Percentiles rank a stretch among this genome's conserved stretches.
Conservation (phyloP, 2,113 vertebrate species). For the Morone saxatilis region DNA sequence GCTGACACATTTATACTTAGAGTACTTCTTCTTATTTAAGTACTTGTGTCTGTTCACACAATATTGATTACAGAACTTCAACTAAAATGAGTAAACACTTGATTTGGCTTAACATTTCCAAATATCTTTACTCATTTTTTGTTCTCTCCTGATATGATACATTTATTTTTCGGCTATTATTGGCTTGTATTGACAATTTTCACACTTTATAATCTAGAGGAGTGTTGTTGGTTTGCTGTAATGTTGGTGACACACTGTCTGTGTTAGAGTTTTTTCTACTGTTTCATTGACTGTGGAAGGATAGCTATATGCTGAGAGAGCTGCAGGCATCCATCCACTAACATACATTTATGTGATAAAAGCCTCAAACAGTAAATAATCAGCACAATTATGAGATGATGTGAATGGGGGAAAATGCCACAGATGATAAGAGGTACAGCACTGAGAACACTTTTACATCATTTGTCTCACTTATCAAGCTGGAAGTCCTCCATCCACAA, state of each 20-base stretch:
- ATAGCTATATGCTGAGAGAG: neutral
- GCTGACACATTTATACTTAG: neutral
- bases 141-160: too few species aligned
- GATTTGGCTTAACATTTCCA: neutral
- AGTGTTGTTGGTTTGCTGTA: neutral
- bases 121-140: too few species aligned
- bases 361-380: slow-evolving; percentile 38
- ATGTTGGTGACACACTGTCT: neutral
- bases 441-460: neutral
- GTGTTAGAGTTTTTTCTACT: neutral
- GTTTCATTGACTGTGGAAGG: neutral
- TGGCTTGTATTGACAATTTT: neutral
- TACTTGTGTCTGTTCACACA: neutral
- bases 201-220: neutral
- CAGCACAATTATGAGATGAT: neutral
- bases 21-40: neutral
- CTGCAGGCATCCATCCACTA: neutral
- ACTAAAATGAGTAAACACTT: neutral
- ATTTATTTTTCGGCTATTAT: neutral
- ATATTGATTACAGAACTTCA: neutral
- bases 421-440: neutral
- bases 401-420: neutral
- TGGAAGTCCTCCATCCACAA: neutral
- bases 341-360: slow-evolving; percentile 27
- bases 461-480: neutral